Evolutionary conservation across 2,888 invertebrate species (phyloP).

Genomic region (Phorcus lineatus): DNA sequence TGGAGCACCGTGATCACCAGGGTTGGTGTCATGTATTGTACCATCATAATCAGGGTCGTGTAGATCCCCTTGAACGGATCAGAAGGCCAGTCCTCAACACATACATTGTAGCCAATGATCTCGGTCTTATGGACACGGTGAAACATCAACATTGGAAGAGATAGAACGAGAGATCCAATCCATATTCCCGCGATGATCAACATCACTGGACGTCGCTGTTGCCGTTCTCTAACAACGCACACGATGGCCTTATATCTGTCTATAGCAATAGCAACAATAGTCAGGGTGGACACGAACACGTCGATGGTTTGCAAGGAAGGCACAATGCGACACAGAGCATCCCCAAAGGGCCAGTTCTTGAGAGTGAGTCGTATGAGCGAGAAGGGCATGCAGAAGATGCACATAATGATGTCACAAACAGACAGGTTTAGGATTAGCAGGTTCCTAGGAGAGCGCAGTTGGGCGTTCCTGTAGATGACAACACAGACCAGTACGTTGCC

Average conservation of each 20-base stretch:
- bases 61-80: slow-evolving; percentile 53
- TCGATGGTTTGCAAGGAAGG: slow-evolving; percentile 64
- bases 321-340: slow-evolving; percentile 53
- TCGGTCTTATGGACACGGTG: slow-evolving; percentile 65
- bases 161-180: slow-evolving; percentile 57
- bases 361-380: slow-evolving; percentile 61
- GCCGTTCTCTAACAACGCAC: background rate
- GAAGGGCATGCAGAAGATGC: slow-evolving; percentile 66
- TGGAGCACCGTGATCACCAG: slow-evolving; percentile 60
- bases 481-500: slow-evolving; percentile 63
- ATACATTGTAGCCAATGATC: slow-evolving; percentile 58
- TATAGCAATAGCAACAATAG: slow-evolving; percentile 67
- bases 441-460: slow-evolving; percentile 57
- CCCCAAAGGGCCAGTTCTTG: slow-evolving; percentile 68
- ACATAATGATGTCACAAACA: slow-evolving; percentile 67
- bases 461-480: slow-evolving; percentile 51
- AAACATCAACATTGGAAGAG: slow-evolving; percentile 65
- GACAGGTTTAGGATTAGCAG: slow-evolving; percentile 67
- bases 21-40: slow-evolving; percentile 67
- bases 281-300: slow-evolving; percentile 69
- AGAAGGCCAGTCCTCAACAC: slow-evolving; percentile 68
- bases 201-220: slow-evolving; percentile 34
- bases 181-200: slow-evolving; percentile 57
- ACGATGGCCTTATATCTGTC: slow-evolving; percentile 67
- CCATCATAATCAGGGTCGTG: slow-evolving; percentile 57